Percentiles rank a stretch among this genome's conserved stretches.
These are phyloP conservation scores for Helicoverpa assulta DNA, from an alignment of 2,888 invertebrate species.

Conservation along the genomic window DNA sequence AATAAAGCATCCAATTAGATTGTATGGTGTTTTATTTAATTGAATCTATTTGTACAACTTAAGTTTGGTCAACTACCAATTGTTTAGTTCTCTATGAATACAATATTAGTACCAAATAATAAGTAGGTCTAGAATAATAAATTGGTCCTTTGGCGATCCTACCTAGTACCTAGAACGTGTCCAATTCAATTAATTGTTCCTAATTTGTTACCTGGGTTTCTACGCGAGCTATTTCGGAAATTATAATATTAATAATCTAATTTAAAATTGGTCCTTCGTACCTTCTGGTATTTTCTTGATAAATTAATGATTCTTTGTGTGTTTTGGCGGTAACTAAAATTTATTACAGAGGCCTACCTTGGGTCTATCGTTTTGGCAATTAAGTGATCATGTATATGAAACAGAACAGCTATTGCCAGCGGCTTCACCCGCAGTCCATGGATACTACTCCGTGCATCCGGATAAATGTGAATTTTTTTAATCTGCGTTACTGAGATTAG, in stretches of 20 bases:
- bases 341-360: background rate
- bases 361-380: no score
- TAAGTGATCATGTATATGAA: no score
- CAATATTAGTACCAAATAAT: background rate
- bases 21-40: constrained; percentile 1
- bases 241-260: background rate
- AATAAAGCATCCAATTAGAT: constrained; percentile 5
- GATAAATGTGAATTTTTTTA: no score
- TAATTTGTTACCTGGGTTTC: background rate
- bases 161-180: background rate
- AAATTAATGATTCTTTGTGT: constrained; percentile 8
- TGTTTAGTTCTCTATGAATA: background rate
- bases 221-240: background rate
- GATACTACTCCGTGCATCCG: no score
- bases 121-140: background rate
- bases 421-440: no score
- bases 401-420: no score
- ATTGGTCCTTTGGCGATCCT: constrained; percentile 14
- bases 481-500: no score
- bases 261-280: constrained; percentile 9
- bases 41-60: background rate
- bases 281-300: background rate
- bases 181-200: background rate
- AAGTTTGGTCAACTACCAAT: background rate
- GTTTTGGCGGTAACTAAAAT: background rate